phyloP scores from a whole-genome alignment of 2,113 vertebrate genomes.

The Gallinago jamesoni region DNA sequence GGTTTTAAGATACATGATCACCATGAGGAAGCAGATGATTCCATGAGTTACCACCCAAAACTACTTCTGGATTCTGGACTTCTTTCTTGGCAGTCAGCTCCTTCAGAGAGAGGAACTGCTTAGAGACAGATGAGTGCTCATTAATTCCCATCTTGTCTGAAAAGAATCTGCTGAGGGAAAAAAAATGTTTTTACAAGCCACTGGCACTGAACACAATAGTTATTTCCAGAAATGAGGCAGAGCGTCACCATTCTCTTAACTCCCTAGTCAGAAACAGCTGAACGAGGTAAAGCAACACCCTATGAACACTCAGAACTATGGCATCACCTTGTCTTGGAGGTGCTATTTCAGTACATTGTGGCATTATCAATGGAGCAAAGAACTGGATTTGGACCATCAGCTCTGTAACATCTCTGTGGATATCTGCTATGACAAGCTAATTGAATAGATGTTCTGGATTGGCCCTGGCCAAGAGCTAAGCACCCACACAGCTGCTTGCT shows the following conservation, averaged over 20 bases:
- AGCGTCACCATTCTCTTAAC: background rate
- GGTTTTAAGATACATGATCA: background rate
- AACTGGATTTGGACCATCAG: background rate
- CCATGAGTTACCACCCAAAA: background rate
- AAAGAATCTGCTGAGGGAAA: background rate
- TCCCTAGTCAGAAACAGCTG: background rate
- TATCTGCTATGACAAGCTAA: background rate
- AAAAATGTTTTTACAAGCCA: background rate
- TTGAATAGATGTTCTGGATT: background rate
- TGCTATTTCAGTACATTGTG: background rate
- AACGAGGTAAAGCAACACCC: background rate
- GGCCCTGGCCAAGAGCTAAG: background rate
- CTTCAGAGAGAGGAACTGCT: background rate
- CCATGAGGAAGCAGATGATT: background rate
- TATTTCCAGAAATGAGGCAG: background rate
- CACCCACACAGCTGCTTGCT: background rate
- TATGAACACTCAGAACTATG: background rate
- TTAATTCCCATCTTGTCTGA: background rate
- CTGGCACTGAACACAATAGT: background rate
- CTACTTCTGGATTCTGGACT: background rate
- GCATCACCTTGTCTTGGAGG: background rate
- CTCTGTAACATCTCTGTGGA: background rate
- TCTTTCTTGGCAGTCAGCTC: background rate
- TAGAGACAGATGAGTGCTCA: background rate
- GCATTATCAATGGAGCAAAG: background rate